Percentiles rank a stretch among this genome's conserved stretches.
Evolutionary conservation across 2,113 vertebrate genomes (phyloP).

Genomic region (Heterochromis multidens): DNA sequence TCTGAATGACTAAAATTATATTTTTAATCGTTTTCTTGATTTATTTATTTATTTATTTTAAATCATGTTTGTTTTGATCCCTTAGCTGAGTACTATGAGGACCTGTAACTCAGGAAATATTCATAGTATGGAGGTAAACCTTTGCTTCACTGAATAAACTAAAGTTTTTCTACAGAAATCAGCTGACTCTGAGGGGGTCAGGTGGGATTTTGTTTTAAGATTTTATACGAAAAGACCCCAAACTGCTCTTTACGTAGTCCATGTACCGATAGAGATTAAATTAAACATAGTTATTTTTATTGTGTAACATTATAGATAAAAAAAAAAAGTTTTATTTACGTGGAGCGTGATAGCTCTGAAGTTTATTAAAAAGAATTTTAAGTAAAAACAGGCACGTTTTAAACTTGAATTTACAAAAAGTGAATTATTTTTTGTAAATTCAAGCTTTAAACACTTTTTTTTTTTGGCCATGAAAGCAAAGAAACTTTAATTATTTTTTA

Average conservation of each 20-base stretch:
- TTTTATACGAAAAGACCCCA: not conserved
- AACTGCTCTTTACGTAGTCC: not conserved
- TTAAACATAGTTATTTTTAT: not conserved
- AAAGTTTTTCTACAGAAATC: not conserved
- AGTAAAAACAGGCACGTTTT: not conserved
- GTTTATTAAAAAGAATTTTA: rapidly evolving
- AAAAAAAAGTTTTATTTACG: not conserved
- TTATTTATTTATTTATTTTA: too few relatives aligned
- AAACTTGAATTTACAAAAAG: not conserved
- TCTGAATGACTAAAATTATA: not conserved
- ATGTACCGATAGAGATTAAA: not conserved
- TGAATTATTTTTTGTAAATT: not conserved
- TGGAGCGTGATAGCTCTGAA: not conserved
- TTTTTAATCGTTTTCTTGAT: too few relatives aligned
- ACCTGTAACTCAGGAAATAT: rapidly evolving
- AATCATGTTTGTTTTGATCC: too few relatives aligned
- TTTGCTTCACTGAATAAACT: too few relatives aligned
- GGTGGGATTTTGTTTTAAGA: not conserved
- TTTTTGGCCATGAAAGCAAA: not conserved
- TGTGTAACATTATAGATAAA: not conserved
- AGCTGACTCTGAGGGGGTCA: not conserved
- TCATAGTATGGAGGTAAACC: rapidly evolving
- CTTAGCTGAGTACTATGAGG: too few relatives aligned
- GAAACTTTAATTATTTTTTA: not conserved
- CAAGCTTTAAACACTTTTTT: not conserved